These are phyloP conservation scores for Pecten maximus DNA, from an alignment of 2,888 invertebrate species.

Conservation along the genomic window DNA sequence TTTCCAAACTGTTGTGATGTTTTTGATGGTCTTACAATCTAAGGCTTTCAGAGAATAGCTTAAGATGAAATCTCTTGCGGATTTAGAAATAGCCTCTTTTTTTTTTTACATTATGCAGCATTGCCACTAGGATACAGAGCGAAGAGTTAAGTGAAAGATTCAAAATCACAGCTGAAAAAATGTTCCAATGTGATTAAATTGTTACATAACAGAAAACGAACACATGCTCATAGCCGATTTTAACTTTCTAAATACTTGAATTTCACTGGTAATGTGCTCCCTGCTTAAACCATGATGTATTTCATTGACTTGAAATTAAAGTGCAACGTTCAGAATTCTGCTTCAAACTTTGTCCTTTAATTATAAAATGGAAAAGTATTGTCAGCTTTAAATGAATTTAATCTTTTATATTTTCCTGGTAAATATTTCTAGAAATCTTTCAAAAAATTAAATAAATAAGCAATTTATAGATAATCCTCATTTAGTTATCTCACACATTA, in stretches of 20 bases:
- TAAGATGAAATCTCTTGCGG: not conserved
- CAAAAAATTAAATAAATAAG: no score
- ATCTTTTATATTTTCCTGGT: not conserved
- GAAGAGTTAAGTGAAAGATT: constrained; percentile 19
- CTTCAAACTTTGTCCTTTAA: not conserved
- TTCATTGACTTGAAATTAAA: not conserved
- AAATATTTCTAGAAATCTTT: not conserved
- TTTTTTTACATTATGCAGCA: not conserved
- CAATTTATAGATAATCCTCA: no score
- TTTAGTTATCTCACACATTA: no score
- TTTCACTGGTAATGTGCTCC: not conserved
- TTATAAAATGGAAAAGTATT: not conserved
- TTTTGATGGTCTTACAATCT: not conserved
- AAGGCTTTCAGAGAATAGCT: constrained; percentile 13
- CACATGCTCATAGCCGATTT: not conserved
- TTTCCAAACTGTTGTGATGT: not conserved
- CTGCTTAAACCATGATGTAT: not conserved
- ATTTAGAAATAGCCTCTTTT: constrained; percentile 11
- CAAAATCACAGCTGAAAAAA: not conserved
- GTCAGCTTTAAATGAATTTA: not conserved
- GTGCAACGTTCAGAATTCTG: not conserved
- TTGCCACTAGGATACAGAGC: not conserved
- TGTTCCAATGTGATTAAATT: not conserved
- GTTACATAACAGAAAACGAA: not conserved
- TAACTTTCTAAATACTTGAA: not conserved